These are phyloP conservation scores for Ibidorhyncha struthersii DNA, from an alignment of 2,113 vertebrate genomes.

Conservation along the genomic window DNA sequence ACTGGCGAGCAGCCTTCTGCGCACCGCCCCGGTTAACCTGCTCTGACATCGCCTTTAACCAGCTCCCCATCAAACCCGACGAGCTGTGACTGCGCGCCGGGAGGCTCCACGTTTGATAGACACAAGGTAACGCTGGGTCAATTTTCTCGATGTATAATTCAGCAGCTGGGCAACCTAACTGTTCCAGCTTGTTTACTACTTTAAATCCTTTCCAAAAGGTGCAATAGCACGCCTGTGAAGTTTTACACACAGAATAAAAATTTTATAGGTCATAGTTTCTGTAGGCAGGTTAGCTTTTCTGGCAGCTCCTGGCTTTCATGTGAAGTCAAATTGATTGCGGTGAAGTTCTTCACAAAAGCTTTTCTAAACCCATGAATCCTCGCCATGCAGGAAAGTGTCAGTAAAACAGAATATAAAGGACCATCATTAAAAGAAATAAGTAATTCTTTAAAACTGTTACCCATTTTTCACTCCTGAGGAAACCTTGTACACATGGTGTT, in stretches of 20 bases:
- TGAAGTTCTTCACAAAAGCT: background rate
- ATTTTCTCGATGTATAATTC: constrained; percentile 27
- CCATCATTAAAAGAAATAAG: background rate
- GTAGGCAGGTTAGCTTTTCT: background rate
- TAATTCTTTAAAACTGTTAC: background rate
- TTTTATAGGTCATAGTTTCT: background rate
- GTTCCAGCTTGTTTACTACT: background rate
- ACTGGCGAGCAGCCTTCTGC: background rate
- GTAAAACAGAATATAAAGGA: background rate
- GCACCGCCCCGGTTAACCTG: background rate
- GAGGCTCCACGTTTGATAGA: background rate
- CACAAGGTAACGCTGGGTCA: background rate
- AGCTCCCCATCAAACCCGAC: constrained; percentile 16
- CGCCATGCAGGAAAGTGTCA: background rate
- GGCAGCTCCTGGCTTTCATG: background rate
- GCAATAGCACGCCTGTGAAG: background rate
- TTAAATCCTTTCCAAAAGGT: constrained; percentile 10
- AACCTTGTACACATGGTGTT: background rate
- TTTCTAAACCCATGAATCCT: background rate
- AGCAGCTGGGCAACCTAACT: background rate
- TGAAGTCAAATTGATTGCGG: background rate
- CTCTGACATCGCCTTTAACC: background rate
- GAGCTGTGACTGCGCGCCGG: background rate
- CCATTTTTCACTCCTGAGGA: background rate
- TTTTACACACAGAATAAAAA: background rate